Base-by-base conservation (phyloP, 1,140 invertebrate species). In the Zelostemma sp. region DNA sequence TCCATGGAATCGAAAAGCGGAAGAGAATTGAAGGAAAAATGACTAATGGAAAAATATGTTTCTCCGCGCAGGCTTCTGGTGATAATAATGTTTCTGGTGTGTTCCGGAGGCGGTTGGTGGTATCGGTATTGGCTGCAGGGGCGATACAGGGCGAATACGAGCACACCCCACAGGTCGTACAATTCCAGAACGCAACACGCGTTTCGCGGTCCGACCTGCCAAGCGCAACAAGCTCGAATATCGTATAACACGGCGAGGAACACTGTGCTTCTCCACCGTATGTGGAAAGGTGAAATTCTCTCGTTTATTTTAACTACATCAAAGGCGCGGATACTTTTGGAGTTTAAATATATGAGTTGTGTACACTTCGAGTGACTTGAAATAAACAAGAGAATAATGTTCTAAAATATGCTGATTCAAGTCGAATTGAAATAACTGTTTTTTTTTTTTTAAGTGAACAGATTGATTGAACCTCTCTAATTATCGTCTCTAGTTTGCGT, bases 41-140 rank as follows among this genome's bases (percentile, higher is more conserved):
- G 25, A 28, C 3, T 4, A 28, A 28, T 4, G 3, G 3, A 28
- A 28, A 28, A 28, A 28, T 4, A 28, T 8, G 25, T 28, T 4
- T 51, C 8, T 43, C 51, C n/a, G 46, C 59, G 1, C 43, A 87
- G 86, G 86, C 79, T 87, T 21, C 65, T 87, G 48, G 82, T 87
- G 31, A 86, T 87, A 74, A 83, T 87, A 58, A 86, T 87, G 84
- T 86, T 87, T 74, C 74, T 87, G 60, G 79, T 87, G 2, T 87
- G 86, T 62, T 87, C 86, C 17, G 86, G 86, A 33, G 86, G 33
- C 56, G 84, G 86, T 16, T 87, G 86, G 86, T 87, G 86, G 85
- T 87, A 87, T 65, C 75, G 86, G 35, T 87, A 86, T 53, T 86
- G 85, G 84, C 58, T 87, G 9, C 84, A 86, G 69, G 83, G 80